Conservation (phyloP, 92 coral and sea anemone species). For the Zoanthus solanderi region DNA sequence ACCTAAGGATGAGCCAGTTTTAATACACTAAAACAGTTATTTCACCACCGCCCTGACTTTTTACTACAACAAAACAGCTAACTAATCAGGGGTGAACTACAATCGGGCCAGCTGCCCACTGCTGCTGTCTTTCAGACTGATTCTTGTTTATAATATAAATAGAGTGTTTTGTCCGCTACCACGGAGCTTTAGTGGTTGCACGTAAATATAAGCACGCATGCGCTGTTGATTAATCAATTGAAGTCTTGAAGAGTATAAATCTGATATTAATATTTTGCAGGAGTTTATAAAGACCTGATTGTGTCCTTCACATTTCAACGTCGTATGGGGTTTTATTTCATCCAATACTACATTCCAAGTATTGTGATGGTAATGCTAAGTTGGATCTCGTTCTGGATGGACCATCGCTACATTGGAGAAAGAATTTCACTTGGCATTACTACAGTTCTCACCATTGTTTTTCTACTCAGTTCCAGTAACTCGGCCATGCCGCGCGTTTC, state of each 20-base stretch:
- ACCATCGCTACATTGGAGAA: conserved; percentile 96
- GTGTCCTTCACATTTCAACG: conserved; percentile 92
- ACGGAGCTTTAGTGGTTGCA: no score
- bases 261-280: conserved; percentile 42
- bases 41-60: no score
- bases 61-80: background rate
- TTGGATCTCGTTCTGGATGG: conserved; percentile 99
- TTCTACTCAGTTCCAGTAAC: conserved; percentile 96
- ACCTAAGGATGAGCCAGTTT: no score
- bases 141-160: no score
- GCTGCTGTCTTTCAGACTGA: no score
- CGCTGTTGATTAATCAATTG: background rate
- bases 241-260: background rate
- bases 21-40: no score
- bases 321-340: conserved; percentile 97
- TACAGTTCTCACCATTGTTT: conserved; percentile 96
- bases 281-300: conserved; percentile 81
- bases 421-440: conserved; percentile 97
- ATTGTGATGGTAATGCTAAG: conserved; percentile 92
- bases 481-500: conserved; percentile 99
- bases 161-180: no score
- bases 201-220: background rate
- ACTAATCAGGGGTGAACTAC: no score
- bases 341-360: conserved; percentile 93
- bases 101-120: no score